phyloP scores from a whole-genome alignment of 2,888 invertebrate genomes.

The Morpho deidamia region DNA sequence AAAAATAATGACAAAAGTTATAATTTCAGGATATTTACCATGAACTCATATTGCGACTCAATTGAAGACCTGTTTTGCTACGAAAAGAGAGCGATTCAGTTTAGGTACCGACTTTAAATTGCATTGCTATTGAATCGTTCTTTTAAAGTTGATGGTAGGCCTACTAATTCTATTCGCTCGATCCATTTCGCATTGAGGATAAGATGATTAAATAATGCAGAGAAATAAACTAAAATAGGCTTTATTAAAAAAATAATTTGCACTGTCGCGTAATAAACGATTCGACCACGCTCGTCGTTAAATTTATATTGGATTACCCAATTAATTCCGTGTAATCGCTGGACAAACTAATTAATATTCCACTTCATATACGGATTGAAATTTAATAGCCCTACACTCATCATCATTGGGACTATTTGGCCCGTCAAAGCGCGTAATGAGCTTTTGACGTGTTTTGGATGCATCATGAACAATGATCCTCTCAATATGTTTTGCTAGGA shows the following conservation, averaged over 20 bases:
- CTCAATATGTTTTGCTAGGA: neutral
- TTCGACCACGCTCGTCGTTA: constrained; percentile 34
- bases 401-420: constrained; percentile 29
- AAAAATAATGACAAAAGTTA: too few relatives aligned
- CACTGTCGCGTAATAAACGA: constrained; percentile 28
- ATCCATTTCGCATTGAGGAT: too few relatives aligned
- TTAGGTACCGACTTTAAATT: too few relatives aligned
- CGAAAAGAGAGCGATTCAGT: too few relatives aligned
- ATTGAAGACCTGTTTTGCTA: too few relatives aligned
- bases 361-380: constrained; percentile 52
- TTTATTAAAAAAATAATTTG: constrained; percentile 12
- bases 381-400: constrained; percentile 55
- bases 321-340: constrained; percentile 65
- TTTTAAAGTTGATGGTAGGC: too few relatives aligned
- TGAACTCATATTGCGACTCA: too few relatives aligned
- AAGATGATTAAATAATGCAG: too few relatives aligned
- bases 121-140: too few relatives aligned
- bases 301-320: constrained; percentile 66
- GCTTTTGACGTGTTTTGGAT: constrained; percentile 1
- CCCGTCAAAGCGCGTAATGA: constrained; percentile 19
- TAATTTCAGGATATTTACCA: too few relatives aligned
- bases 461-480: neutral
- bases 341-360: constrained; percentile 59
- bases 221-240: too few relatives aligned
- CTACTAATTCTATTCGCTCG: too few relatives aligned